Conservation (phyloP, 2,888 invertebrate species). For the Sinopyrophorus schimmeli region DNA sequence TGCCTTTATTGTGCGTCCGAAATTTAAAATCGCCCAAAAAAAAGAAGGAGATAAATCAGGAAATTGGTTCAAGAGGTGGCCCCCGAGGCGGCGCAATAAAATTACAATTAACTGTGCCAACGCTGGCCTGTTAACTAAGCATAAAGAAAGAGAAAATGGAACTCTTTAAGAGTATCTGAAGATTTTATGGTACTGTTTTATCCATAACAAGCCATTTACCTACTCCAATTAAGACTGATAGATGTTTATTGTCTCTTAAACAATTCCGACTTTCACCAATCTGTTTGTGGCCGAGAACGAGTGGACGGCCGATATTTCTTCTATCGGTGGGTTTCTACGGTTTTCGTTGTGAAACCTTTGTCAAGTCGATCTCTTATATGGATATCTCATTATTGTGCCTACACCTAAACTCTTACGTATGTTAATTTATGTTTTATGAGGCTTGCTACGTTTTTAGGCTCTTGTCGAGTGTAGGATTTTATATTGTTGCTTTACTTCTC, state of each 20-base stretch:
- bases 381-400: slow-evolving; percentile 44
- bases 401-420: slow-evolving; percentile 37
- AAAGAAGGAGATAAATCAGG: slow-evolving; percentile 6
- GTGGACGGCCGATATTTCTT: slow-evolving; percentile 31
- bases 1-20: background rate
- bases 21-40: too few species aligned
- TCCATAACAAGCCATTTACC: slow-evolving; percentile 52
- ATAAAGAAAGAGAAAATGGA: slow-evolving; percentile 49
- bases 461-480: too few species aligned
- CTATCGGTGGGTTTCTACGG: slow-evolving; percentile 15
- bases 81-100: slow-evolving; percentile 8
- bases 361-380: slow-evolving; percentile 41
- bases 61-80: slow-evolving; percentile 2
- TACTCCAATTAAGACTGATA: slow-evolving; percentile 57
- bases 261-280: slow-evolving; percentile 40
- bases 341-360: slow-evolving; percentile 37
- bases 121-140: background rate
- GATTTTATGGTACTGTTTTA: slow-evolving; percentile 49
- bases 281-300: slow-evolving; percentile 32
- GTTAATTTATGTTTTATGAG: slow-evolving; percentile 23
- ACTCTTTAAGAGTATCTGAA: slow-evolving; percentile 53
- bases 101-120: slow-evolving; percentile 16
- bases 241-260: slow-evolving; percentile 53
- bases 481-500: too few species aligned
- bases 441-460: slow-evolving; percentile 15